phyloP scores from a whole-genome alignment of 2,797 vertebrate genomes.

The Argentina silus region DNA sequence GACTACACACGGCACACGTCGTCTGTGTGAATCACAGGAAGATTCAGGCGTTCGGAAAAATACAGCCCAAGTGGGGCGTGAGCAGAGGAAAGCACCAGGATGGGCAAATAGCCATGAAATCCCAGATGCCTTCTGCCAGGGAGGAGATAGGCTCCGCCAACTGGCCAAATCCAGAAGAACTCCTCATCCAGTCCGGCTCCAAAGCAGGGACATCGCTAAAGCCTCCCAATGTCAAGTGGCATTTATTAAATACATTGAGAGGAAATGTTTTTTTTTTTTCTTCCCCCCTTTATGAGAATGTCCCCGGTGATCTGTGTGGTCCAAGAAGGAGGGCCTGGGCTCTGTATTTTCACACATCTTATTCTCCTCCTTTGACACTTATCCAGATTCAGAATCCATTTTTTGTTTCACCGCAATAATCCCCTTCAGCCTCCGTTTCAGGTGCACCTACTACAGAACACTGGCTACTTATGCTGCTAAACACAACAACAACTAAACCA shows the following conservation, averaged over 20 bases:
- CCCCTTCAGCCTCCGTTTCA: slow-evolving; percentile 41
- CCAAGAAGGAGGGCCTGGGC: slow-evolving; percentile 59
- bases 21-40: slow-evolving; percentile 40
- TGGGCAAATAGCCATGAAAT: slow-evolving; percentile 74
- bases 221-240: slow-evolving; percentile 76
- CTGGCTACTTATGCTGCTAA: slow-evolving; percentile 39
- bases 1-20: slow-evolving; percentile 31
- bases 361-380: slow-evolving; percentile 45
- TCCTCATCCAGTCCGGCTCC: slow-evolving; percentile 62
- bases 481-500: slow-evolving; percentile 48
- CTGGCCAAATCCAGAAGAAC: slow-evolving; percentile 70
- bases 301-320: slow-evolving; percentile 73
- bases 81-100: slow-evolving; percentile 61
- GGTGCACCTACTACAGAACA: slow-evolving; percentile 61
- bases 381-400: slow-evolving; percentile 51
- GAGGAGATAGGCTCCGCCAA: slow-evolving; percentile 74
- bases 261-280: slow-evolving; percentile 18
- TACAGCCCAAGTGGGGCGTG: slow-evolving; percentile 53
- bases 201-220: slow-evolving; percentile 59
- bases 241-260: slow-evolving; percentile 68
- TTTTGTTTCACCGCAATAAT: not conserved
- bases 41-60: slow-evolving; percentile 32
- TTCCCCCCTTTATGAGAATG: slow-evolving; percentile 45
- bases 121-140: slow-evolving; percentile 73
- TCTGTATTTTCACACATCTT: slow-evolving; percentile 22